Base-by-base conservation (phyloP, 2,888 invertebrate species). In the Hipparchia sbordonii region DNA sequence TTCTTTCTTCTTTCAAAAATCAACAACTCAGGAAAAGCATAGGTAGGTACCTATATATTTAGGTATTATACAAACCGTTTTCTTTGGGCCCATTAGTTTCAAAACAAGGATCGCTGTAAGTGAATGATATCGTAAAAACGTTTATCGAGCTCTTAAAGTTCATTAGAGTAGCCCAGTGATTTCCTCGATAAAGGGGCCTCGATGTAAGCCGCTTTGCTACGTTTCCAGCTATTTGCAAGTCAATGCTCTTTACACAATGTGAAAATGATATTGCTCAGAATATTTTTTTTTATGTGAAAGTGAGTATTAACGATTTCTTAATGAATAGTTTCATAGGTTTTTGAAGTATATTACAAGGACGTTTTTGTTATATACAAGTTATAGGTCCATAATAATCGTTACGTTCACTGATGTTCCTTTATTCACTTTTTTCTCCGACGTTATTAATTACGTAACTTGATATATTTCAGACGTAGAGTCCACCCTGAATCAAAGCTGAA, bases 121-220 rank as follows among this genome's bases (percentile, higher is more conserved):
- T 72, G 76, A 78, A 81, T 79, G 79, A 77, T 74, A 77, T 77
- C 80, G 81, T 88, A 86, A 89, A 88, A 88, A 80, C 77, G 82
- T 82, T 82, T 84, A 85, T 83, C 82, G 81, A 79, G 74, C 78
- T 81, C 77, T 85, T 85, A 81, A 82, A 82, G 84, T 82, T 86
- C 86, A 88, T 86, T 87, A 87, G 83, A 79, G 79, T 71, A 78
- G 73, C 79, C 79, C 79, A 77, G 76, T 81, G 77, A 73, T 79
- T 48, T 70, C 73, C 67, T 62, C 76, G 77, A 77, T 77, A 78
- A 79, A 79, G 72, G 74, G 66, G 70, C 65, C 72, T 73, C 75
- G 71, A 72, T 71, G 73, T 77, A 73, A 78, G 73, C 77, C 68
- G 72, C 77, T 76, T 79, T 78, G 72, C 71, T 67, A 62, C 72